Conservation (phyloP, 2,113 vertebrate genomes). For the Saimiri boliviensis region DNA sequence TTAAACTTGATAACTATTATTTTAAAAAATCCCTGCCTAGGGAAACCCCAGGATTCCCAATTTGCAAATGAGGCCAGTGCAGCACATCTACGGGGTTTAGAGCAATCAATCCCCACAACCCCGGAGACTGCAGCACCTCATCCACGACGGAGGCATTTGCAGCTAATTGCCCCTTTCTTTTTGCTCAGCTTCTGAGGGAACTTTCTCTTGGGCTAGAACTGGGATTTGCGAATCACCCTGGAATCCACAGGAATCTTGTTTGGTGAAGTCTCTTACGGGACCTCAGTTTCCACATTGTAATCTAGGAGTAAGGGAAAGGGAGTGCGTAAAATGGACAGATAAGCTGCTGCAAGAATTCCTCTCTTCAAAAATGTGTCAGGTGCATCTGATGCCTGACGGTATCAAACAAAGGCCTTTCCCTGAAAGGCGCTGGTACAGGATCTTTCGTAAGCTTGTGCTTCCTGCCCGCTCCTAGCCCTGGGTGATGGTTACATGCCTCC, state of each 20-base stretch:
- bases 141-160: accelerated
- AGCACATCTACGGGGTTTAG: background rate
- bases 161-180: background rate
- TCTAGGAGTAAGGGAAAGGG: background rate
- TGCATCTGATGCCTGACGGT: accelerated
- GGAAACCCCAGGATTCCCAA: background rate
- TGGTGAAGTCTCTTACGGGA: background rate
- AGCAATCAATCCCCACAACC: accelerated
- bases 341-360: background rate
- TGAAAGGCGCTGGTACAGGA: accelerated
- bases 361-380: background rate
- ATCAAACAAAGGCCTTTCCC: background rate
- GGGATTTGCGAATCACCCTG: background rate
- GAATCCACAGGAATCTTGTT: background rate
- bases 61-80: background rate
- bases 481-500: no score
- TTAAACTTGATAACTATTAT: background rate
- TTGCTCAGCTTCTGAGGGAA: background rate
- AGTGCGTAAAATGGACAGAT: background rate
- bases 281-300: background rate
- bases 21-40: background rate
- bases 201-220: background rate
- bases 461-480: accelerated
- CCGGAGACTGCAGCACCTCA: background rate
- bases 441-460: background rate